Conservation (phyloP, 1,140 invertebrate species). For the Drosophila chauvacae region DNA sequence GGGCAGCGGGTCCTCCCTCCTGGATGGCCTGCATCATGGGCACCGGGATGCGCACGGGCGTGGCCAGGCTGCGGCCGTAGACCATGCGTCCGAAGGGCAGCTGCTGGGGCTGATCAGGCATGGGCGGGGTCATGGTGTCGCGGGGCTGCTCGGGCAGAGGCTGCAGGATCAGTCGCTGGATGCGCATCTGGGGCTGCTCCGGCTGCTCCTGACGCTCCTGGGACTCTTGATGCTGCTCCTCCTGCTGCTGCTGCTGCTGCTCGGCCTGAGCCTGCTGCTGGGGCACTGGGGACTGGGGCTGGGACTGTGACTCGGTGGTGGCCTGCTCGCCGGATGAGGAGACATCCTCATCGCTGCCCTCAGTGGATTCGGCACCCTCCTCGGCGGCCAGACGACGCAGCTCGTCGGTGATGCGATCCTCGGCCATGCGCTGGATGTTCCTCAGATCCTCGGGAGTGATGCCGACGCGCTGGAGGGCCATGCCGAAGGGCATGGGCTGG, state of each 20-base stretch:
- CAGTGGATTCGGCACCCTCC: constrained; percentile 78
- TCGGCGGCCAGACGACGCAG: constrained; percentile 83
- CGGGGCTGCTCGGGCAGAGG: constrained; percentile 83
- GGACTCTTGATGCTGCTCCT: constrained; percentile 47
- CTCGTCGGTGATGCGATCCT: constrained; percentile 85
- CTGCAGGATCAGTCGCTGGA: constrained; percentile 79
- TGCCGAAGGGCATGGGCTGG: constrained; percentile 78
- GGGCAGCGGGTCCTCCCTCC: constrained; percentile 69
- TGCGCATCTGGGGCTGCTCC: constrained; percentile 65
- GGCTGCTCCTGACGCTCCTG: constrained; percentile 72
- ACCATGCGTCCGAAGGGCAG: constrained; percentile 85
- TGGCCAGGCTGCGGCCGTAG: constrained; percentile 84
- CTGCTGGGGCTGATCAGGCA: constrained; percentile 77
- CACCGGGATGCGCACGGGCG: constrained; percentile 86
- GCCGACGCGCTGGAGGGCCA: constrained; percentile 85
- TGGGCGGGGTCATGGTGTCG: constrained; percentile 82
- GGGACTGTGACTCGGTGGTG: constrained; percentile 29
- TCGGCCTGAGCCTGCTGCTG: constrained; percentile 36
- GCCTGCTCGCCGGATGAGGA: constrained; percentile 46
- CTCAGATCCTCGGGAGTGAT: constrained; percentile 87
- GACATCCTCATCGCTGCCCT: constrained; percentile 78
- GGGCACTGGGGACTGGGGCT: constrained; percentile 14
- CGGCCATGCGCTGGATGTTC: constrained; percentile 86
- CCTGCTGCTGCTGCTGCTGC: constrained; percentile 24
- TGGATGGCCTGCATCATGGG: constrained; percentile 85